phyloP scores from a whole-genome alignment of 2,113 vertebrate species.

The Ciconia stormi region DNA sequence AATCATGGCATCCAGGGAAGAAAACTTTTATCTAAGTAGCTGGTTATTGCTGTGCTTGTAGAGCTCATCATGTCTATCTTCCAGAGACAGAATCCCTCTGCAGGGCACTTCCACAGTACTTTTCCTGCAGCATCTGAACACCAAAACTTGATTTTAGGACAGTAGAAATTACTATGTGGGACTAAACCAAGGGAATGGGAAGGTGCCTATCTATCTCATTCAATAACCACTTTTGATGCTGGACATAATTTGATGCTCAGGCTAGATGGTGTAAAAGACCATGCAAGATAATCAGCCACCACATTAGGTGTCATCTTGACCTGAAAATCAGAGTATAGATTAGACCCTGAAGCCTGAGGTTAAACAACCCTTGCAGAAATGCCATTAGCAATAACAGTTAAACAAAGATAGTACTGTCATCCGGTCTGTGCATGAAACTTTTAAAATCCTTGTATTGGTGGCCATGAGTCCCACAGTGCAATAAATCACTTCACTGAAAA shows the following conservation, averaged over 20 bases:
- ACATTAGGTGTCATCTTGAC: neutral
- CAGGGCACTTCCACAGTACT: neutral
- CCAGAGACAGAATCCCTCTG: neutral
- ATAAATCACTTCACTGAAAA: slow-evolving; percentile 29
- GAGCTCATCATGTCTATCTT: neutral
- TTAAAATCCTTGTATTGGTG: neutral
- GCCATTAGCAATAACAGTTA: neutral
- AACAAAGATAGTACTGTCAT: neutral
- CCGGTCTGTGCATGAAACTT: neutral
- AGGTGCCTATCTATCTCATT: neutral
- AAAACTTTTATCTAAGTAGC: neutral
- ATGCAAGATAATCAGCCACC: neutral
- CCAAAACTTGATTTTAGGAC: neutral
- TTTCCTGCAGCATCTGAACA: neutral
- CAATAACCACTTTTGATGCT: neutral
- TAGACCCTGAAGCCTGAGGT: neutral
- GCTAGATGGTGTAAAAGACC: neutral
- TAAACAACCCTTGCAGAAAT: neutral
- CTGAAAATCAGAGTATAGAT: neutral
- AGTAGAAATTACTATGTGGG: neutral
- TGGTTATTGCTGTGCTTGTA: neutral
- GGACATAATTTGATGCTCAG: neutral
- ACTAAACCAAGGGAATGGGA: neutral
- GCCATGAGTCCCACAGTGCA: neutral
- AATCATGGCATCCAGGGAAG: neutral